phyloP scores from a whole-genome alignment of 2,888 invertebrate genomes.

The Chrysolina americana region DNA sequence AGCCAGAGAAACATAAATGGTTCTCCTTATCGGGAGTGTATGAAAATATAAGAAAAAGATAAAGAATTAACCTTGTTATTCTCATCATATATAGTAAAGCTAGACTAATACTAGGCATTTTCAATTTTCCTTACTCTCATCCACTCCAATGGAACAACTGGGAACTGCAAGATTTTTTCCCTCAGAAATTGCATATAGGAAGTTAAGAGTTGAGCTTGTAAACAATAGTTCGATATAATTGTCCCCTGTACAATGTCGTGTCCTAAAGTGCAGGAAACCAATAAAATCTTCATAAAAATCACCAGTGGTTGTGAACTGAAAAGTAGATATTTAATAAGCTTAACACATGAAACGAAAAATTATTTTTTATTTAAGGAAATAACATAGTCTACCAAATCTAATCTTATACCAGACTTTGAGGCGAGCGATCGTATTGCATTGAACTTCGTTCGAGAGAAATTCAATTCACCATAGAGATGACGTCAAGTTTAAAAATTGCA shows the following conservation, averaged over 20 bases:
- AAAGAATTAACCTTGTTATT: no score
- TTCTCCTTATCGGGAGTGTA: no score
- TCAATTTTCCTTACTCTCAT: constrained; percentile 76
- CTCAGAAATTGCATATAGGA: constrained; percentile 82
- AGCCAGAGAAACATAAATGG: no score
- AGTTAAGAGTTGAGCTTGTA: constrained; percentile 84
- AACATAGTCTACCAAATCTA: not conserved
- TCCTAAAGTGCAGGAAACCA: constrained; percentile 80
- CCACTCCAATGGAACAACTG: constrained; percentile 82
- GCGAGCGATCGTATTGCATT: no score
- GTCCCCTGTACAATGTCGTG: constrained; percentile 89
- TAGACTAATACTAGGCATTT: no score
- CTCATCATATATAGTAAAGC: no score
- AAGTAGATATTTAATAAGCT: constrained; percentile 25
- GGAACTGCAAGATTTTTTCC: constrained; percentile 80
- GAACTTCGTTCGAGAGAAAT: no score
- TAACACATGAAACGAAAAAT: not conserved
- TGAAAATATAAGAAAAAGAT: no score
- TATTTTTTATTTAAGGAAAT: not conserved
- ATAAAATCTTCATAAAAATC: constrained; percentile 73
- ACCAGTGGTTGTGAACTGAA: constrained; percentile 71
- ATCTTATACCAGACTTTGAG: no score
- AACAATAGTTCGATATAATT: constrained; percentile 85
- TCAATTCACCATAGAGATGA: no score
- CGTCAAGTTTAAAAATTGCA: no score